Base-by-base conservation (phyloP, 2,888 invertebrate genomes). In the Pomacea canaliculata region DNA sequence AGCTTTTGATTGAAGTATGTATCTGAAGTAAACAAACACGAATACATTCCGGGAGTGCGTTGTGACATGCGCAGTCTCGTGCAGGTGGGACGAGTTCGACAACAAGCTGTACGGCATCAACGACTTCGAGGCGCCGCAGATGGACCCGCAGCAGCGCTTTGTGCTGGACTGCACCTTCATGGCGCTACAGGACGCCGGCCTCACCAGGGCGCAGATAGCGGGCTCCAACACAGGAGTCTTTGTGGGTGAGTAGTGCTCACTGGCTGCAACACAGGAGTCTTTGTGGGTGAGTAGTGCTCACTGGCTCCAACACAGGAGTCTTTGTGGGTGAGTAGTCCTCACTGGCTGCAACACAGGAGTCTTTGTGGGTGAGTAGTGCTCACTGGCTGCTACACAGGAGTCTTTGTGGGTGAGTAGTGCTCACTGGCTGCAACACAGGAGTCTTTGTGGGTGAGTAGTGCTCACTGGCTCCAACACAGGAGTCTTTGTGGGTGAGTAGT, bases 101-200 rank as follows among this genome's bases (percentile, higher is more conserved):
- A 82, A 83, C 73, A 79, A 76, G 23, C 68, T 84, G 71, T 86
- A 82, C 68, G 82, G 82, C 1, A 81, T 86, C 37, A 84, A 81
- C 76, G 84, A 85, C 12, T 76, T 65, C 12, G 86, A 86, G 71
- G 81, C 85, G 10, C 76, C 70, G 1, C 62, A 79, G 71, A 83
- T 85, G 76, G 86, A 86, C 75, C 86, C 85, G n/a, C 86, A 86
- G 77, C 86, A 86, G 65, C 73, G 82, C 16, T 81, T 81, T 66
- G 81, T 83, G 19, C 74, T 86, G n/a, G 86, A 86, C 46, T 84
- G 84, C 75, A 72, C 75, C 51, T 51, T 62, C 68, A 80, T 80
- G 80, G 80, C 80, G 8, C 66, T 80, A 70, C 77, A 80, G 67
- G 73, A 78, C 65, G 80, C 78, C 16, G 80, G 80, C 12, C 67